Evolutionary conservation across 2,888 invertebrate species (phyloP), one percentile per base, ranked within the genome.

Genomic region (Rotaria macrura): DNA sequence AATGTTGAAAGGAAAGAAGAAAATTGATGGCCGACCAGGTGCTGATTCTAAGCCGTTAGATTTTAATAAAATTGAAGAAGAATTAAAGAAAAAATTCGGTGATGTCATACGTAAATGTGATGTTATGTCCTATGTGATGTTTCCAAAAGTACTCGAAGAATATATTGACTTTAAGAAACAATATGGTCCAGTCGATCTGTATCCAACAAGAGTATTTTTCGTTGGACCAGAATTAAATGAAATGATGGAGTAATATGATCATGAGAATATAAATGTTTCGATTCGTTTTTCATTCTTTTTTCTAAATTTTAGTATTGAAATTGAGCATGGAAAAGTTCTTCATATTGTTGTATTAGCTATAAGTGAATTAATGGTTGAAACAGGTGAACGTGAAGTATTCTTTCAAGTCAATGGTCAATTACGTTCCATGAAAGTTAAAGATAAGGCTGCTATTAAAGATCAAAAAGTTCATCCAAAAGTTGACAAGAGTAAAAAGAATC

Each of bases 341-440:
- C 95, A 95, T 88, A 94, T 99, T 89, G 96, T 96, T 91, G 95
- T 97, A 0, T 90, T 99, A 86, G 98, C 99, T 0, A 94, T 96
- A 90, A 95, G 97, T 14, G 96, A 96, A 88, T 95, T 96, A 91
- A 93, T 96, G 88, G 25, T 14, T n/a, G 93, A 94, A 25, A 94
- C 94, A 84, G 99, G 98, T 1, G 95, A 96, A 90, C 92, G 96
- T 7, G 99, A 99, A 91, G 97, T 99, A 55, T 99, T 99, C 94
- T 99, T 99, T 90, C 99, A 99, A 90, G 93, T 99, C 90, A 99
- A 99, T 91, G 99, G 99, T 49, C 98, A 99, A 88, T 92, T 98
- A 88, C 92, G 98, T 88, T 96, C 97, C 5, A 96, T 99, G 14
- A 94, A 96, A 89, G 95, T 99, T 87, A 93, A 93, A 88, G 98